Base-by-base conservation (phyloP, 2,888 invertebrate genomes). In the Acleris literana region DNA sequence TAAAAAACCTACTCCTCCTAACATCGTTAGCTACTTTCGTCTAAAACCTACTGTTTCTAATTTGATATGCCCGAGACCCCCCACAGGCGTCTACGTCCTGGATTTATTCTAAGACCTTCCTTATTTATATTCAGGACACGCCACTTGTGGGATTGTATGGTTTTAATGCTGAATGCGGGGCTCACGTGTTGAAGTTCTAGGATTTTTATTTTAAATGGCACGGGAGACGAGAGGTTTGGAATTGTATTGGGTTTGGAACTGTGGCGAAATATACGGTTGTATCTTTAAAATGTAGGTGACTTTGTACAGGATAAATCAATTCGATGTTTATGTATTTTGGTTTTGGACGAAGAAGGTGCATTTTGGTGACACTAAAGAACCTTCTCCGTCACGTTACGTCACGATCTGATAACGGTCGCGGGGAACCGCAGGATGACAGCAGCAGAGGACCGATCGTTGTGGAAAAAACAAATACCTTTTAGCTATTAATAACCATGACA, bases 1-100 rank as follows among this genome's bases (percentile, higher is more conserved):
- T 25, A 25, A 25, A 25, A 25, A 25, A 5, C 5, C 0, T 25
- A 25, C 29, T 29, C 25, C 3, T 7, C 7, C 33, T 3, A 44
- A n/a, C 44, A 16, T 17, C 17, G 16, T 17, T n/a, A n/a, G n/a
- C 46, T 53, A 25, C 20, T 68, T 43, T 46, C 56, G 25, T n/a
- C 60, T 29, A 18, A 20, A 52, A 51, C 39, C 33, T 17, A 22
- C 48, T 67, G 69, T 68, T 72, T 74, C 75, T 39, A 39, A 73
- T 74, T 74, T 73, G 73, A 73, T 74, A 79, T 78, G 74, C 77
- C 70, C 71, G 72, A 77, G 76, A 72, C 13, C 43, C 43, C 39
- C 3, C 56, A 17, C 17, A 11, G 57, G 52, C 29, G 61, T 71
- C 63, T 62, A 25, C 62, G 48, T 58, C 61, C 63, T 25, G 71